phyloP scores from a whole-genome alignment of 2,113 vertebrate species.

The Rutilus rutilus region DNA sequence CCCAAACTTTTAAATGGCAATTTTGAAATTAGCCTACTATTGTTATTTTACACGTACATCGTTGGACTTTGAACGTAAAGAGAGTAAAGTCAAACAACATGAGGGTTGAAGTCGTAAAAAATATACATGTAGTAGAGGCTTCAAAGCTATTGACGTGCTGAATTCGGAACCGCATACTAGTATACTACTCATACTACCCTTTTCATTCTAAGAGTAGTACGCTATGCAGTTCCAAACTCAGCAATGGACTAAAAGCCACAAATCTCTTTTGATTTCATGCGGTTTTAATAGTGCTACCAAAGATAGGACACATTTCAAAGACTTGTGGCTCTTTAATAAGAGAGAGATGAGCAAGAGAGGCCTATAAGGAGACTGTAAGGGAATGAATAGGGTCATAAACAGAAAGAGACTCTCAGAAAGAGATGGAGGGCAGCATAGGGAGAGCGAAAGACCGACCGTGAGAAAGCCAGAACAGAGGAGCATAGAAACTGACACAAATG shows the following conservation, averaged over 20 bases:
- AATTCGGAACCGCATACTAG: no score
- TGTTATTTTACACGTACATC: no score
- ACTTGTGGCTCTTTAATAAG: conserved; percentile 22
- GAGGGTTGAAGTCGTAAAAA: no score
- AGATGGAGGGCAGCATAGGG: not conserved
- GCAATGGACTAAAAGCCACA: conserved; percentile 12
- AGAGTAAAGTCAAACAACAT: no score
- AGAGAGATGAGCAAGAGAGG: conserved; percentile 23
- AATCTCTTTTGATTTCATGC: conserved; percentile 17
- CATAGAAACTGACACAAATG: conserved; percentile 65
- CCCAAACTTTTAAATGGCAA: no score
- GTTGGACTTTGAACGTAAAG: no score
- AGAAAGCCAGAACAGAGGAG: conserved; percentile 35
- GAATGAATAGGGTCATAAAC: conserved; percentile 20
- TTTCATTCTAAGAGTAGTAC: no score
- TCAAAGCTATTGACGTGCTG: no score
- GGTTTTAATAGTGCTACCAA: not conserved
- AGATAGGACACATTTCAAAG: conserved; percentile 12
- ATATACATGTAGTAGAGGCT: no score
- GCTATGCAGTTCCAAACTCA: no score
- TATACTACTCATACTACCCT: no score
- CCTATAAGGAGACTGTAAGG: conserved; percentile 10
- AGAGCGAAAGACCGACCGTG: not conserved
- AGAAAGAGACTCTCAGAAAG: not conserved
- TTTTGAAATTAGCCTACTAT: no score